A percentile compares a stretch with the other conserved stretches of the same genome.
These are phyloP conservation scores for Bellardia pandia DNA, from an alignment of 2,888 invertebrate species.

Conservation along the genomic window DNA sequence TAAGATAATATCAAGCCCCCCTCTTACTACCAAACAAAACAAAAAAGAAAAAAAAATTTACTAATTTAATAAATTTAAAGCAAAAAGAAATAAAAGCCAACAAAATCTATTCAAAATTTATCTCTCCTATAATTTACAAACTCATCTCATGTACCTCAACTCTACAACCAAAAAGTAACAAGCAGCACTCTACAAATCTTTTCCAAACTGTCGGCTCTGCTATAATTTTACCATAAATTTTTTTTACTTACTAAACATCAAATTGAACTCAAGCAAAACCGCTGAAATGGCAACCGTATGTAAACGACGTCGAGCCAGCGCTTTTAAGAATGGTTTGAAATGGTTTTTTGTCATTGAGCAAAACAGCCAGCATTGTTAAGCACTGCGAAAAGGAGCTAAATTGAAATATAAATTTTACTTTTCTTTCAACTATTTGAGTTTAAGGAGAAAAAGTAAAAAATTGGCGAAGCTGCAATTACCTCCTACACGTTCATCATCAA, in stretches of 20 bases:
- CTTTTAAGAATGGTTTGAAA: slow-evolving; percentile 22
- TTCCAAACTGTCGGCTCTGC: slow-evolving; percentile 12
- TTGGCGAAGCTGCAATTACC: slow-evolving; percentile 82
- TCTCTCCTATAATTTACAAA: slow-evolving; percentile 47
- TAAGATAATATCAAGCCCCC: slow-evolving; percentile 74
- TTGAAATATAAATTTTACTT: slow-evolving; percentile 47
- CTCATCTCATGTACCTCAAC: slow-evolving; percentile 54
- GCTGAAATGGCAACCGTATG: slow-evolving; percentile 40
- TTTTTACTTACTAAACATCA: neutral
- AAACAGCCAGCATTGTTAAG: slow-evolving; percentile 54
- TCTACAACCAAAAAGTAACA: slow-evolving; percentile 18
- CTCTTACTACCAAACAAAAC: slow-evolving; percentile 50
- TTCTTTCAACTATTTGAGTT: slow-evolving; percentile 39
- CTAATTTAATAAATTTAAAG: slow-evolving; percentile 36
- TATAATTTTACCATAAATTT: neutral
- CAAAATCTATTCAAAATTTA: slow-evolving; percentile 35
- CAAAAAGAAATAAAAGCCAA: neutral
- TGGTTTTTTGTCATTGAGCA: slow-evolving; percentile 5
- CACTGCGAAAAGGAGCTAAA: slow-evolving; percentile 16
- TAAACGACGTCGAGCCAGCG: neutral
- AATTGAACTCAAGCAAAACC: neutral
- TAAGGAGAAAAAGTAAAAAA: slow-evolving; percentile 72
- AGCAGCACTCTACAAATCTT: slow-evolving; percentile 28
- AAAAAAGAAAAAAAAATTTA: slow-evolving; percentile 33
- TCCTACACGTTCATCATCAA: slow-evolving; percentile 83